Evolutionary conservation across 2,888 invertebrate species (phyloP).

Genomic region (Eueremaeus valkanovi): DNA sequence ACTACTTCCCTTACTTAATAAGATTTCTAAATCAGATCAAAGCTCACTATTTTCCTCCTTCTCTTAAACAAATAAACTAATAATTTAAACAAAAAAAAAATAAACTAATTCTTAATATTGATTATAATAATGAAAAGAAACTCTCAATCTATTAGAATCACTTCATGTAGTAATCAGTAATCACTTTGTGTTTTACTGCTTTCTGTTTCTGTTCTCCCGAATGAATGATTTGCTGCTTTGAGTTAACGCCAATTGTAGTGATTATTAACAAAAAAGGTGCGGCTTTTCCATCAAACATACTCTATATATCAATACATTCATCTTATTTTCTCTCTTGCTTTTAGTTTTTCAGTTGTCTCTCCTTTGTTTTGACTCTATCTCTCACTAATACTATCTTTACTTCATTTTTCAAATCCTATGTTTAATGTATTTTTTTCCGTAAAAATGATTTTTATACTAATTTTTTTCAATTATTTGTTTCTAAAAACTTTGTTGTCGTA

Average conservation of each 20-base stretch:
- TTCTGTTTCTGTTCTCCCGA: neutral
- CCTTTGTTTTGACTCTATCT: no score
- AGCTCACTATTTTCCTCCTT: constrained; percentile 6
- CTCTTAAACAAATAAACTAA: neutral
- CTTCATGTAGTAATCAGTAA: neutral
- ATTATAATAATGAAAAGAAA: neutral
- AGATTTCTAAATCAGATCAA: constrained; percentile 2
- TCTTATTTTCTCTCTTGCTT: no score
- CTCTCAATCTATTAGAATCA: neutral
- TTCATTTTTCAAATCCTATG: neutral
- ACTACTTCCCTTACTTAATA: constrained; percentile 44
- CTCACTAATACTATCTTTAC: no score
- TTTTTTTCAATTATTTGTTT: neutral
- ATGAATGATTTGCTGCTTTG: neutral
- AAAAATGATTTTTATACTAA: neutral
- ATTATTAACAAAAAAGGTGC: no score
- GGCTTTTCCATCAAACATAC: no score
- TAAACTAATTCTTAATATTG: neutral
- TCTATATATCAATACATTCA: no score
- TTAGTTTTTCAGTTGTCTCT: no score
- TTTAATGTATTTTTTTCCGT: neutral
- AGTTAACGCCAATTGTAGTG: neutral
- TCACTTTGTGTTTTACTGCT: constrained; percentile 1
- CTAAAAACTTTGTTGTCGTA: neutral
- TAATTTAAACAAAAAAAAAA: no score